Base-by-base conservation (phyloP, 2,797 vertebrate genomes). In the Distichodus sexfasciatus region DNA sequence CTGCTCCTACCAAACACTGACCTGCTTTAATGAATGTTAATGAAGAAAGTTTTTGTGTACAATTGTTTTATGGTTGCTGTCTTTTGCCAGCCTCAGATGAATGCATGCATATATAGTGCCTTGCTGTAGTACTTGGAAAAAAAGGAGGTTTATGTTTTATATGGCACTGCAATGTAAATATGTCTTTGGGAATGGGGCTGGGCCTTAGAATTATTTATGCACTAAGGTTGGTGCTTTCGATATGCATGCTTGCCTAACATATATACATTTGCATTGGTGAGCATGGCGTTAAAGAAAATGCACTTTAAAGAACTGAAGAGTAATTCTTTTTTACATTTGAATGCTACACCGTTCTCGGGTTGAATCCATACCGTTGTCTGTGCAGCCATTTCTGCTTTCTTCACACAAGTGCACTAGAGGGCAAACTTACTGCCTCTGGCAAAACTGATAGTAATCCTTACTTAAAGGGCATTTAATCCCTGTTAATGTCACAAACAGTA, bases 331-430 rank as follows among this genome's bases (percentile, higher is more conserved):
- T 24, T 40, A 51, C 36, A 21, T 4, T 31, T 12, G 12, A 40
- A 36, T 10, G 7, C 21, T 47, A n/a, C 19, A 3, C 12, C 28
- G 21, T 12, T 28, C 11, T n/a, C n/a, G 36, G 50, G 53, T 33
- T 33, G 53, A 64, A 50, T 63, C 17, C n/a, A n/a, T 54, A 24
- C 36, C 10, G 14, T 21, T 33, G 26, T 4, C 15, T 53, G 50
- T 57, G 8, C 10, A 38, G 33, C 62, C 62, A 28, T 40, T 64
- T 4, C 9, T 70, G 66, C 44, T n/a, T 50, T 59, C 47, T 60
- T 17, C 28, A 65, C 54, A 55, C 23, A 69, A 50, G 65, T 71
- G 69, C 62, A 73, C 74, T 64, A 79, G 70, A 70, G 73, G 62
- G 69, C 62, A 73, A 53, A 15, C 66, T 76, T 65, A n/a, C 23